Conservation (phyloP, 2,113 vertebrate species). For the Donacobius atricapilla region DNA sequence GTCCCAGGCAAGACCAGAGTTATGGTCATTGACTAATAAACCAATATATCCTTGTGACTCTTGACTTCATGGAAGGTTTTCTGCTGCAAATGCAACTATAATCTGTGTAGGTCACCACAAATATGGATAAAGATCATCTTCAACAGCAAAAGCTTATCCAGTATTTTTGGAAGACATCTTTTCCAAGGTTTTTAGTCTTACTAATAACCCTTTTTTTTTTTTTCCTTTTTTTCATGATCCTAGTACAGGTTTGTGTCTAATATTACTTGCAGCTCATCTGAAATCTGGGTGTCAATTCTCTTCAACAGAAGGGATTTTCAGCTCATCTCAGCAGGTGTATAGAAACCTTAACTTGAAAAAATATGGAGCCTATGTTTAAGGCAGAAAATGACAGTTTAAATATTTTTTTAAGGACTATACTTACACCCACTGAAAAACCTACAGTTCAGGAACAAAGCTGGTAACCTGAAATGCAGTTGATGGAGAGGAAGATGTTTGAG, state of each 20-base stretch:
- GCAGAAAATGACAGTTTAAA: neutral
- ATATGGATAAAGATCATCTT: neutral
- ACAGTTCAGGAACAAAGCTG: neutral
- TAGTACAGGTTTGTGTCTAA: neutral
- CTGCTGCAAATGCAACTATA: accelerated
- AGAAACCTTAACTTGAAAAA: neutral
- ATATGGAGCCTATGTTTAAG: neutral
- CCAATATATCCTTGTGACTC: neutral
- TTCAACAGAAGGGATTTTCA: neutral
- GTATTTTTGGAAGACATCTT: neutral
- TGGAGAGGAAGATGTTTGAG: neutral
- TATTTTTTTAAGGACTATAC: neutral
- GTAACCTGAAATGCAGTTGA: neutral
- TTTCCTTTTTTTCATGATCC: neutral
- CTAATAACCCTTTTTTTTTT: neutral
- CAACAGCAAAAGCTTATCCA: neutral
- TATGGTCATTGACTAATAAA: neutral
- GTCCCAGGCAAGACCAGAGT: neutral
- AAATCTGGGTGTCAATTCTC: neutral
- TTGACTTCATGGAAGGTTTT: neutral
- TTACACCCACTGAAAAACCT: neutral
- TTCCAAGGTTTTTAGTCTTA: neutral
- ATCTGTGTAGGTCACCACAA: neutral
- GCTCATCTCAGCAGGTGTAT: neutral
- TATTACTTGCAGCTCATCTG: neutral